phyloP scores from a whole-genome alignment of 2,797 vertebrate genomes.

The Myripristis jacobus region DNA sequence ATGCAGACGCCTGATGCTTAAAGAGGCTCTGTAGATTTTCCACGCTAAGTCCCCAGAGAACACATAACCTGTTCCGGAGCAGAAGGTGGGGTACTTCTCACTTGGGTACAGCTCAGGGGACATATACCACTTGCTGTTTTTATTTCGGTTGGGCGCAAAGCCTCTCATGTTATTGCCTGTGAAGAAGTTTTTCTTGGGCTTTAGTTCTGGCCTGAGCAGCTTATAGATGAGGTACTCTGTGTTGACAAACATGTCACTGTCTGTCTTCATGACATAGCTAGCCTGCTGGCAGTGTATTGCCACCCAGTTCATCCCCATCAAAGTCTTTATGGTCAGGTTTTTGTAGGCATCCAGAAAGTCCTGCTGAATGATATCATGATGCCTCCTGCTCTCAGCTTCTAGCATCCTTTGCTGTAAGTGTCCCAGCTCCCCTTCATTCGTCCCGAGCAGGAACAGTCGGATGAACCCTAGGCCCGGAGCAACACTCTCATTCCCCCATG shows the following conservation, averaged over 20 bases:
- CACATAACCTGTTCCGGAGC: conserved; percentile 98
- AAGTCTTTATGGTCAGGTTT: conserved; percentile 95
- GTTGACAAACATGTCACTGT: conserved; percentile 99
- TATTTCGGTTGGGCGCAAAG: conserved; percentile 92
- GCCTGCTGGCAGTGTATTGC: conserved; percentile 88
- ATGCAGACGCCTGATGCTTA: conserved; percentile 88
- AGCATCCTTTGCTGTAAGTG: conserved; percentile 86
- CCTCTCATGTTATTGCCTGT: conserved; percentile 95
- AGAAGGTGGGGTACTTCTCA: conserved; percentile 95
- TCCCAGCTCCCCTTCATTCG: conserved; percentile 77
- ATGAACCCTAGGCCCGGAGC: conserved; percentile 84
- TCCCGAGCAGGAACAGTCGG: conserved; percentile 92
- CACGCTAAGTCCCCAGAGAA: conserved; percentile 94
- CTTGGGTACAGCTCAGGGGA: conserved; percentile 91
- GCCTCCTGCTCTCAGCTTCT: conserved; percentile 88
- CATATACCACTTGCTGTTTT: conserved; percentile 98
- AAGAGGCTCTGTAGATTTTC: conserved; percentile 90
- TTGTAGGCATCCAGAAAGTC: conserved; percentile 95
- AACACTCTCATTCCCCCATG: conserved; percentile 94
- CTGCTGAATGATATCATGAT: conserved; percentile 95
- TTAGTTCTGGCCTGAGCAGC: conserved; percentile 89
- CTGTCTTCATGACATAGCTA: conserved; percentile 96
- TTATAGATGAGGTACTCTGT: conserved; percentile 95
- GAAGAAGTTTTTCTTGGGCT: conserved; percentile 89
- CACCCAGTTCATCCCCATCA: conserved; percentile 99